Evolutionary conservation across 2,797 vertebrate species (phyloP).

Genomic region (Borostomias antarcticus): DNA sequence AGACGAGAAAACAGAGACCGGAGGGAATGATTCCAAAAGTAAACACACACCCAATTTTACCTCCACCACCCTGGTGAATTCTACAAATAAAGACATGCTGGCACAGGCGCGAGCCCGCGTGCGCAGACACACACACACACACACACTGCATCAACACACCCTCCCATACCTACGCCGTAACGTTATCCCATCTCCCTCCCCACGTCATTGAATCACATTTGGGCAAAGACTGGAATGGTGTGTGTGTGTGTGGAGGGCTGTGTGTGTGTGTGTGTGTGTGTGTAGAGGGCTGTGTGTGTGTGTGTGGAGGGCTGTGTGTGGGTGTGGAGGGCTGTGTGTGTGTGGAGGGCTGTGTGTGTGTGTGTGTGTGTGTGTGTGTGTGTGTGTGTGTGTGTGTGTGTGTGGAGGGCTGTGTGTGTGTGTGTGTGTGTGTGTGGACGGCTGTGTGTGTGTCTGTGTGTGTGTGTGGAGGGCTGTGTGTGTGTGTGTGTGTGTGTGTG

Average conservation of each 20-base stretch:
- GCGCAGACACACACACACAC: not conserved
- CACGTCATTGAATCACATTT: not conserved
- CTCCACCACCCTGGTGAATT: not conserved
- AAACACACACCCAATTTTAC: slow-evolving; percentile 38
- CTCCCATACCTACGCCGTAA: not conserved
- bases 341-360: not conserved
- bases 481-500: too few relatives aligned
- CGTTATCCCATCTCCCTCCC: not conserved
- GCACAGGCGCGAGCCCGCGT: not conserved
- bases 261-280: not conserved
- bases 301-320: slow-evolving; percentile 10
- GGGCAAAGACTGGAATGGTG: not conserved
- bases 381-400: not conserved
- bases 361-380: not conserved
- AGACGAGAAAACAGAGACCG: not conserved
- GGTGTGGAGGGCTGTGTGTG: not conserved
- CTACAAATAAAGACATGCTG: not conserved
- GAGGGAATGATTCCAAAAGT: slow-evolving; percentile 44
- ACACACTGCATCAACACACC: too few relatives aligned
- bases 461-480: not conserved
- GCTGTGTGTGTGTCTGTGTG: not conserved
- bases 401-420: too few relatives aligned
- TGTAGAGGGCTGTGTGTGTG: not conserved
- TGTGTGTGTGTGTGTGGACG: not conserved
- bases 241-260: not conserved